These are phyloP conservation scores for Melanaphis sacchari DNA, from an alignment of 1,140 invertebrate species.

Conservation along the genomic window DNA sequence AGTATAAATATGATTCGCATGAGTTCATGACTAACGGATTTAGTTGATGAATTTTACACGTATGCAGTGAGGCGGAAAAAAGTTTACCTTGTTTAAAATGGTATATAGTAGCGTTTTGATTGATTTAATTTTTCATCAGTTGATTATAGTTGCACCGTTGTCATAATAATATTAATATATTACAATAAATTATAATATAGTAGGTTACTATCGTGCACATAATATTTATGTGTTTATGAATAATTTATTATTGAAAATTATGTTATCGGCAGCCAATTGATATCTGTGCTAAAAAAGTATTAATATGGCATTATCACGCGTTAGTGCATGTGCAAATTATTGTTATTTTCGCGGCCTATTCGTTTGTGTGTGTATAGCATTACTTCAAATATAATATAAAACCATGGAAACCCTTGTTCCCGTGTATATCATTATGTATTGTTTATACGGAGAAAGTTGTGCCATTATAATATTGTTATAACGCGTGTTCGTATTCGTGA, in stretches of 20 bases:
- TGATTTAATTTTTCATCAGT: neutral
- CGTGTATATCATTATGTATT: neutral
- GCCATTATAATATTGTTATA: neutral
- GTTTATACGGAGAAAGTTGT: conserved; percentile 15
- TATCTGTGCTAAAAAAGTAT: neutral
- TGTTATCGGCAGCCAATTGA: neutral
- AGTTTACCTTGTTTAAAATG: neutral
- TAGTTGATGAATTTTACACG: neutral
- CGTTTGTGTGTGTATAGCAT: neutral
- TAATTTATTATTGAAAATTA: neutral
- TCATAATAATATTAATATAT: neutral
- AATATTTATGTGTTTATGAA: too few relatives aligned
- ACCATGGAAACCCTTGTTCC: neutral
- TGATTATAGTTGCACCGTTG: neutral
- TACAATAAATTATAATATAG: neutral
- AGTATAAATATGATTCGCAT: neutral
- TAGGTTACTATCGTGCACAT: too few relatives aligned
- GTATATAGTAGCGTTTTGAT: neutral
- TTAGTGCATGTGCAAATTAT: neutral
- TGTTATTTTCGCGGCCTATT: neutral
- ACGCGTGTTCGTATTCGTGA: neutral
- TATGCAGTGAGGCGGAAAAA: neutral
- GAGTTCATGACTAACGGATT: neutral
- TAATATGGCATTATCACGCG: too few relatives aligned
- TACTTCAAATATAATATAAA: neutral